Evolutionary conservation across 2,888 invertebrate genomes (phyloP), one percentile per base, ranked within the genome.

Genomic region (Mantis religiosa): DNA sequence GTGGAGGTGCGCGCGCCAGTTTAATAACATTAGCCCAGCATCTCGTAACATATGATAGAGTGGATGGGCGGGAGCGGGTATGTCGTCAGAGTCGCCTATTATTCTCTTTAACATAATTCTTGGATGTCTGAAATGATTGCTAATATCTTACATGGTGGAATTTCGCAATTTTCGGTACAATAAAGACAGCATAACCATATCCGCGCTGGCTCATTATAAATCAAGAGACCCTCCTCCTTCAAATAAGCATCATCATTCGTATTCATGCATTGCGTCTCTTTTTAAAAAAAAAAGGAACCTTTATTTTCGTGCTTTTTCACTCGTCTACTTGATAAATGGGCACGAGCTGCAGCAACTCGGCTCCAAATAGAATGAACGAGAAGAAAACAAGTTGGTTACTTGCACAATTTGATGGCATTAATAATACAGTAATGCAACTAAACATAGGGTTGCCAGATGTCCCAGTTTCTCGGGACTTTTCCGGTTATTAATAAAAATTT

Each of bases 111-210:
- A 71, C 54, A 71, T 71, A 71, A 71, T 71, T 71, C 54, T 71
- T 28, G 81, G 71, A 28, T 86, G 86, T 86, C 71, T 71, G 54
- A 20, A 28, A 86, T 86, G 86, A 86, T 86, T 86, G 86, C 54
- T 86, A 54, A 86, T 86, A 86, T 86, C 86, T 86, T 30, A 86
- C 86, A 86, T 81, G 12, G 86, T 28, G 86, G 86, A 86, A 86
- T 86, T 86, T 86, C 71, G 86, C n/a, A 86, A 86, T 86, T 86
- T 86, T 81, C 71, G 14, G 81, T 25, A 28, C 86, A 81, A 71
- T 71, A 71, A 71, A 71, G 54, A 71, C 20, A 20, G 20, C 54
- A 71, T 71, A 20, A 71, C 54, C 54, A 71, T 71, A 71, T 71
- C 54, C 54, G 54, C 20, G 3, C 30, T 12, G 12, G 20, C 54